These are phyloP conservation scores for Uropetala carovei DNA, from an alignment of 2,888 invertebrate genomes.

Conservation along the genomic window DNA sequence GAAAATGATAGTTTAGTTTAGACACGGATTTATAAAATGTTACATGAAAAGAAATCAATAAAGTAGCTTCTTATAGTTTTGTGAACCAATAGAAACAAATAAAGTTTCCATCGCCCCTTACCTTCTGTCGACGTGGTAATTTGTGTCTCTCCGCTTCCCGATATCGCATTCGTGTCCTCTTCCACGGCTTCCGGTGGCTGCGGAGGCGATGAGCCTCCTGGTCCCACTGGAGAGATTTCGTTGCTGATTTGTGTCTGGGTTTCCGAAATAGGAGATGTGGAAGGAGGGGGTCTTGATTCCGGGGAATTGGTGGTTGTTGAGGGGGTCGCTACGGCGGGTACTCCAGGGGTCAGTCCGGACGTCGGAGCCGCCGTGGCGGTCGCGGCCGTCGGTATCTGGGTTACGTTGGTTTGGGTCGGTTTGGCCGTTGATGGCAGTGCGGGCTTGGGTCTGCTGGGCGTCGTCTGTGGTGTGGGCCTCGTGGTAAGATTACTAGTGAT, in stretches of 20 bases:
- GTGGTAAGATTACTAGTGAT: constrained; percentile 67
- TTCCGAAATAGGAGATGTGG: not conserved
- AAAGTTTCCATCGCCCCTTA: not conserved
- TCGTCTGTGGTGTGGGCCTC: constrained; percentile 51
- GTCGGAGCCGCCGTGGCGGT: not conserved
- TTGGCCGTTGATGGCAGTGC: constrained; percentile 57
- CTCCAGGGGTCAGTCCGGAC: constrained; percentile 31
- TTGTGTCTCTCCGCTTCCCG: not conserved
- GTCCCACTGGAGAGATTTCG: constrained; percentile 26
- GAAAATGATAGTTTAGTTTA: no score
- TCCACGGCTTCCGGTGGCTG: constrained; percentile 48
- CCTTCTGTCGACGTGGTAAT: constrained; percentile 67
- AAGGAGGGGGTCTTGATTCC: constrained; percentile 29
- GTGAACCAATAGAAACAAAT: constrained; percentile 38
- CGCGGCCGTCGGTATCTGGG: constrained; percentile 11
- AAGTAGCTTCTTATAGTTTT: not conserved
- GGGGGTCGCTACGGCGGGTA: constrained; percentile 61
- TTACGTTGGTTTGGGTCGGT: constrained; percentile 67
- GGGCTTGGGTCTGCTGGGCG: constrained; percentile 48
- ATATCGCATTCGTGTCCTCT: constrained; percentile 37
- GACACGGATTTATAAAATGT: no score
- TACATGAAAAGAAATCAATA: no score
- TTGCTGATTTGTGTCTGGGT: constrained; percentile 64
- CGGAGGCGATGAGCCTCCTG: not conserved
- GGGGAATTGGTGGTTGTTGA: constrained; percentile 67